Evolutionary conservation across 2,888 invertebrate genomes (phyloP).

Genomic region (Tinea pellionella): DNA sequence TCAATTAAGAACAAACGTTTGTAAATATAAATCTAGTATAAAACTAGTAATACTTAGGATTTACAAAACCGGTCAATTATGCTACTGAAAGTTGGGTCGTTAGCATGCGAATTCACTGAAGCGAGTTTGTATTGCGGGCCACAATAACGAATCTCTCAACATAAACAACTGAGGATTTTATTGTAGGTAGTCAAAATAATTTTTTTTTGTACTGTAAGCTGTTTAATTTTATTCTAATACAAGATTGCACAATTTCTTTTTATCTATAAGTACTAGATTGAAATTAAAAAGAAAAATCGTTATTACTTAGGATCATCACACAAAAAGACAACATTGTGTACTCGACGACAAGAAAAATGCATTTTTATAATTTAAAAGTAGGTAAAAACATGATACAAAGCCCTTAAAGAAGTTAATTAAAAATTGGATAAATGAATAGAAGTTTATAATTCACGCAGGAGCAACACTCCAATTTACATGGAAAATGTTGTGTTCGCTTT

Average conservation of each 20-base stretch:
- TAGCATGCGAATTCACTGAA: conserved; percentile 43
- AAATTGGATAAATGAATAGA: background rate
- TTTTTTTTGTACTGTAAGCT: background rate
- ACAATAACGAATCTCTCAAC: conserved; percentile 41
- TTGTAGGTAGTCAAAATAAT: background rate
- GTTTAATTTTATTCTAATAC: background rate
- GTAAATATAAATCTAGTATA: background rate
- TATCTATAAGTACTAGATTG: too few species aligned
- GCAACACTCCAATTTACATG: conserved; percentile 6
- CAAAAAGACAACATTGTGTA: too few species aligned
- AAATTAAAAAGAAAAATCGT: too few species aligned
- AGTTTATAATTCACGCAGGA: background rate
- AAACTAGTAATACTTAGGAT: background rate
- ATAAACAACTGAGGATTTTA: background rate
- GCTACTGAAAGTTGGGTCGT: conserved; percentile 34
- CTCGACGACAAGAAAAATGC: too few species aligned
- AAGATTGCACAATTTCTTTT: too few species aligned
- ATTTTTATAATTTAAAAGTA: too few species aligned
- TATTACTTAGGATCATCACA: too few species aligned
- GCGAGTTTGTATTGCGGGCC: conserved; percentile 56
- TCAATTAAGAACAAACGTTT: too few species aligned
- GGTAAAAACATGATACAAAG: too few species aligned
- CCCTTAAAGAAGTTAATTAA: background rate
- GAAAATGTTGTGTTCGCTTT: conserved; percentile 4
- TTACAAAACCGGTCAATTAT: conserved; percentile 33